Evolutionary conservation across 2,113 vertebrate genomes (phyloP).

Genomic region (Gavia stellata): DNA sequence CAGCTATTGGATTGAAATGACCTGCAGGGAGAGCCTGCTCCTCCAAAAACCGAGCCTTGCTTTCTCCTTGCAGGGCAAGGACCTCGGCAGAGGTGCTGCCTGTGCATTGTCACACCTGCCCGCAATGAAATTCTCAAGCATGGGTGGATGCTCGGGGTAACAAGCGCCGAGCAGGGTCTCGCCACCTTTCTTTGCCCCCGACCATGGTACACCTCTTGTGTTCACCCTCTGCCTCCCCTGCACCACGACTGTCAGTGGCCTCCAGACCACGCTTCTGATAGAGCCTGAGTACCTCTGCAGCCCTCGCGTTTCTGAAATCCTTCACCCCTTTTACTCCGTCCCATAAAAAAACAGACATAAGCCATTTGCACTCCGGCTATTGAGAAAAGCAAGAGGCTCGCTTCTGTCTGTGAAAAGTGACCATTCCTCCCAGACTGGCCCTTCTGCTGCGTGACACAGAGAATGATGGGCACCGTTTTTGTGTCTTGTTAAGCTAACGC

Average conservation of each 20-base stretch:
- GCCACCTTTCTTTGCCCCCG: background rate
- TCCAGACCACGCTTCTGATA: background rate
- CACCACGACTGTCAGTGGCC: background rate
- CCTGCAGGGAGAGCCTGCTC: background rate
- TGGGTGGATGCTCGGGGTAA: background rate
- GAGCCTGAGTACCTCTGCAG: background rate
- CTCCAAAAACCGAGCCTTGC: background rate
- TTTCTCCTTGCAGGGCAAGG: background rate
- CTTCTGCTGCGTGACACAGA: background rate
- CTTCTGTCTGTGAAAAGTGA: background rate
- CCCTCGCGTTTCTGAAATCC: background rate
- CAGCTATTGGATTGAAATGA: background rate
- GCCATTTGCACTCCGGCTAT: accelerated
- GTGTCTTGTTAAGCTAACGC: accelerated
- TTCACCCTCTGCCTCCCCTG: background rate
- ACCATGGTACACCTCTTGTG: background rate
- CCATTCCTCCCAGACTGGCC: accelerated
- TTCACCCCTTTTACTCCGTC: background rate
- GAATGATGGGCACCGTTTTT: background rate
- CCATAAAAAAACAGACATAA: background rate
- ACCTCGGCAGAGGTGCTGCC: background rate
- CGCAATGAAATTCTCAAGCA: accelerated
- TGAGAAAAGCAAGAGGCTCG: background rate
- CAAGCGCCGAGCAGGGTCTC: accelerated
- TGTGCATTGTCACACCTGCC: background rate